These are phyloP conservation scores for Antheraea mylitta DNA, from an alignment of 1,140 invertebrate genomes.

Conservation along the genomic window DNA sequence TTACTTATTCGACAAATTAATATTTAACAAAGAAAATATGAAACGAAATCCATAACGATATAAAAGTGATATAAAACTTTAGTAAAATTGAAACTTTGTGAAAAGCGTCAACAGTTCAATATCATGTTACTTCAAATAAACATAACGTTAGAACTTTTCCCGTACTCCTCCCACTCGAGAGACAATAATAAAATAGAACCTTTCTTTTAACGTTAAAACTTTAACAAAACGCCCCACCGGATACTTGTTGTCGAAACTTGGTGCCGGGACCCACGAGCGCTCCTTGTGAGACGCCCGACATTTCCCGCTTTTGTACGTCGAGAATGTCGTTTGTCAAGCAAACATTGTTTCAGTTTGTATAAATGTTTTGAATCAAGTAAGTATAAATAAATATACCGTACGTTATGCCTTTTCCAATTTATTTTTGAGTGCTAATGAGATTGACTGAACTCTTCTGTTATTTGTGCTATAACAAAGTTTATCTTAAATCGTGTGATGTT, in stretches of 20 bases:
- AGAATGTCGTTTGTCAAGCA: constrained; percentile 2
- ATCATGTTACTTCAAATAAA: not conserved
- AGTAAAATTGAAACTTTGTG: not conserved
- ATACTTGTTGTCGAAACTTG: not conserved
- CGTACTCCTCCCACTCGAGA: not conserved
- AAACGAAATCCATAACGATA: not conserved
- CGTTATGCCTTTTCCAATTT: not conserved
- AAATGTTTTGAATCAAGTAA: not conserved
- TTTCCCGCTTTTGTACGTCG: not conserved
- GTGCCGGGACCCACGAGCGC: not conserved
- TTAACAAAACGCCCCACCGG: constrained; percentile 1
- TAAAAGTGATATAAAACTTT: not conserved
- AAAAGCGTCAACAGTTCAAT: not conserved
- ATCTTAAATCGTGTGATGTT: no score
- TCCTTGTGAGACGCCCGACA: constrained; percentile 1
- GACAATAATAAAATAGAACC: constrained; percentile 4
- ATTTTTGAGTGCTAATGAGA: not conserved
- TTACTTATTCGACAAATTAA: no score
- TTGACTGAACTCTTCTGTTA: not conserved
- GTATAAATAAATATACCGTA: not conserved
- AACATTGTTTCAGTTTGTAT: constrained; percentile 3
- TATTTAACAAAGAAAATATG: no score
- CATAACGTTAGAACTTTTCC: not conserved
- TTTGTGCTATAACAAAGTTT: no score
- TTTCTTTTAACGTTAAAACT: constrained; percentile 5